These are phyloP conservation scores for Osmoderma eremita DNA, from an alignment of 2,888 invertebrate species.

Conservation along the genomic window DNA sequence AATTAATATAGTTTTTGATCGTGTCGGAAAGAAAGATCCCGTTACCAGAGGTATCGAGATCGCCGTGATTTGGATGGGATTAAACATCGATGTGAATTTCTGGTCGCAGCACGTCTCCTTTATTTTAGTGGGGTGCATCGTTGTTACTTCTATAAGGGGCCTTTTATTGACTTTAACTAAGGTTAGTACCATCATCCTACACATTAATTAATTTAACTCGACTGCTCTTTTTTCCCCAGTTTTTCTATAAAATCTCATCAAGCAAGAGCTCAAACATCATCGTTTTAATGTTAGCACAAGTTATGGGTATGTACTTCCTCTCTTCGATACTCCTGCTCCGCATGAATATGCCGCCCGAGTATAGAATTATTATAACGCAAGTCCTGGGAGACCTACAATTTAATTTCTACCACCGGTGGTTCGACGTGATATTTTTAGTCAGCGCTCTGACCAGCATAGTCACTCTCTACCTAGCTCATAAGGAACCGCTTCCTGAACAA, in stretches of 20 bases:
- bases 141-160: constrained; percentile 96
- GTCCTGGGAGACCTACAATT: constrained; percentile 98
- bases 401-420: constrained; percentile 99
- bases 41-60: constrained; percentile 97
- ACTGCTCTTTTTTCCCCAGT: constrained; percentile 69
- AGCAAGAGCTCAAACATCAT: constrained; percentile 99
- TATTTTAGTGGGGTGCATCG: constrained; percentile 95
- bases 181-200: too few species aligned
- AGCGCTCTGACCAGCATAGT: constrained; percentile 96
- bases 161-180: constrained; percentile 96
- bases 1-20: constrained; percentile 98
- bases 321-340: constrained; percentile 96
- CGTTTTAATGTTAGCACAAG: constrained; percentile 94
- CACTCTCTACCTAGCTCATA: constrained; percentile 95
- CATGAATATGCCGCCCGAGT: constrained; percentile 99
- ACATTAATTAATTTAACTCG: neutral
- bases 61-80: constrained; percentile 95
- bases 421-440: constrained; percentile 98
- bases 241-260: constrained; percentile 99
- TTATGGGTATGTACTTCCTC: constrained; percentile 99
- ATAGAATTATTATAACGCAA: constrained; percentile 89
- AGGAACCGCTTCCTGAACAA: constrained; percentile 64
- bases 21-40: constrained; percentile 98
- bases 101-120: constrained; percentile 99
- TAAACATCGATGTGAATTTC: constrained; percentile 95